Percentiles rank a stretch among this genome's conserved stretches.
Evolutionary conservation across 2,113 vertebrate genomes (phyloP).

Genomic region (Hydrolagus affinis): DNA sequence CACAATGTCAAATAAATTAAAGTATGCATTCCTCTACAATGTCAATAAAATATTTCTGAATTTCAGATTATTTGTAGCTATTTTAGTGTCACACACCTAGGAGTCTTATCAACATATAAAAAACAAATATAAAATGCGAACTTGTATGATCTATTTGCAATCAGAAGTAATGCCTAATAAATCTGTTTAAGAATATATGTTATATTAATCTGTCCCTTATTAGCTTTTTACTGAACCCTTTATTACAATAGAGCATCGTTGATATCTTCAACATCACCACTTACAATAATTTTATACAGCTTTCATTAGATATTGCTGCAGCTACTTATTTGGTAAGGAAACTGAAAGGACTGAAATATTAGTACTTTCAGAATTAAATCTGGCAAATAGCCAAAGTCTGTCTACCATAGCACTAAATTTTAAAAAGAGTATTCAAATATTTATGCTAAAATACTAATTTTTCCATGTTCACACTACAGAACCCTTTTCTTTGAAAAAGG

Average conservation of each 20-base stretch:
- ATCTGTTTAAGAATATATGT: neutral
- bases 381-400: neutral
- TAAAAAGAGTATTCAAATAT: constrained; percentile 27
- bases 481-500: constrained; percentile 19
- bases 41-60: neutral
- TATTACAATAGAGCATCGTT: neutral
- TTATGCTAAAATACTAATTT: constrained; percentile 29
- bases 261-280: neutral
- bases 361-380: neutral
- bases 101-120: neutral
- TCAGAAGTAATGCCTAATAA: neutral
- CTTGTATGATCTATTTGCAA: neutral
- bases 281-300: neutral
- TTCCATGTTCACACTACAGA: constrained; percentile 3
- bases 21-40: neutral
- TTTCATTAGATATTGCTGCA: neutral
- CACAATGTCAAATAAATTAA: neutral
- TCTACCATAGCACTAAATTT: neutral
- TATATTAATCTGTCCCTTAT: neutral
- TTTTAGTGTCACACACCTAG: neutral
- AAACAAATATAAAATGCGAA: neutral
- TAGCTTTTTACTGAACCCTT: constrained; percentile 10
- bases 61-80: neutral
- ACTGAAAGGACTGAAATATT: neutral
- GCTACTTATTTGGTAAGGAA: neutral